Base-by-base conservation (phyloP, 2,113 vertebrate species). In the Upupa epops region DNA sequence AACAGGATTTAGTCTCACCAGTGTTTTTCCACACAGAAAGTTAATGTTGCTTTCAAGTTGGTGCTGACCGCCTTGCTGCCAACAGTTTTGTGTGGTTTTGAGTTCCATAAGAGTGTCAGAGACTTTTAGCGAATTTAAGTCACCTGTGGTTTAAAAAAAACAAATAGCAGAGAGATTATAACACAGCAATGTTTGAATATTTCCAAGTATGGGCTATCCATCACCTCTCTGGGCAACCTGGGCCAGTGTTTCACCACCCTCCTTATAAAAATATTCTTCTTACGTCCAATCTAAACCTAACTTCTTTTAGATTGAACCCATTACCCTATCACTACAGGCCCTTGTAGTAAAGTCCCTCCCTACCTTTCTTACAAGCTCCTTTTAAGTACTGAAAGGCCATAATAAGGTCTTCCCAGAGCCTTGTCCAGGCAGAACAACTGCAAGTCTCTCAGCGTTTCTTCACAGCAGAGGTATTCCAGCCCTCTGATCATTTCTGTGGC, bases 21-120 rank as follows among this genome's bases (percentile, higher is more conserved):
- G 95, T 46, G 99, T 99, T 93, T 99, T 99, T 71, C 98, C 98
- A 81, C 99, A 99, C 68, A 98, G 97, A 95, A 99, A 99, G 88
- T 98, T 97, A 96, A 99, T 98, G 96, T 98, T 99, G 92, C 97
- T 98, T 94, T 98, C 98, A 37, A 98, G 10, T 28, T 40, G 95
- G 92, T 97, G 98, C 40, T 7, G 17, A 25, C 58, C 34, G 25
- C 55, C 96, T 3, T 93, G 89, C 25, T 90, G 80, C 14, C 11
- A 77, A 83, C 99, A 99, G 17, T 12, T 71, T 3, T 0, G 2
- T 0, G 97, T 97, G 58, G 96, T 97, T 89, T 97, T 99, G 96
- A 97, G 97, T 48, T 98, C 97, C 92, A 99, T 85, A 54, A 99
- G 97, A 20, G 60, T 96, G 73, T 40, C 95, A 17, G 98, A 97